A percentile compares a stretch with the other conserved stretches of the same genome.
Conservation (phyloP, 1,140 invertebrate species). For the Anoplolepis gracilipes region DNA sequence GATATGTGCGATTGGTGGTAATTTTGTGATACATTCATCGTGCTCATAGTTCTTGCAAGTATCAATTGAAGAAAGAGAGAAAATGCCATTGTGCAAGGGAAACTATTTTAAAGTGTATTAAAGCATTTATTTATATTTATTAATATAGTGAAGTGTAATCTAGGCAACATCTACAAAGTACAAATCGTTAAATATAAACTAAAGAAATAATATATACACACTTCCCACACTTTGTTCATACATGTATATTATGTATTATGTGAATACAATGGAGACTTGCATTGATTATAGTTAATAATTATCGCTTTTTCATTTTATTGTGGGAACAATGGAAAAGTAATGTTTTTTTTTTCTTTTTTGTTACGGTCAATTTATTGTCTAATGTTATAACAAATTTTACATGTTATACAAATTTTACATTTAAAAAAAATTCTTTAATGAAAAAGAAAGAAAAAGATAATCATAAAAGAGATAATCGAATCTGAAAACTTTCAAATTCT, state of each 20-base stretch:
- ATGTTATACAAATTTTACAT: conserved; percentile 7
- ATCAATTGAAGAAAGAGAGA: background rate
- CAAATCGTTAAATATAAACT: conserved; percentile 61
- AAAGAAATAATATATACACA: conserved; percentile 57
- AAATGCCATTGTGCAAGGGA: conserved; percentile 44
- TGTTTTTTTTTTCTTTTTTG: background rate
- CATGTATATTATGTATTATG: conserved; percentile 47
- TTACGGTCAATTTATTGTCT: background rate
- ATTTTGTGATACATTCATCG: conserved; percentile 67
- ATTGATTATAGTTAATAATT: conserved; percentile 46
- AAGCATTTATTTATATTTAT: conserved; percentile 59
- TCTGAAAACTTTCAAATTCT: conserved; percentile 12
- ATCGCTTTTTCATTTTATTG: background rate
- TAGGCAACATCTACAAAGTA: conserved; percentile 60
- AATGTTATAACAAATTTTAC: background rate
- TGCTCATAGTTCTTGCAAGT: conserved; percentile 49
- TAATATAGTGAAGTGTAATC: conserved; percentile 54
- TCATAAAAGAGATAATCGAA: background rate
- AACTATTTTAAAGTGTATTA: conserved; percentile 55
- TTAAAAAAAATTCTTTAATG: background rate
- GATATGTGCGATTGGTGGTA: conserved; percentile 37
- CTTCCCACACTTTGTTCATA: conserved; percentile 44
- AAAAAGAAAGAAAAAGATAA: background rate
- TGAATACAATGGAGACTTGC: conserved; percentile 38
- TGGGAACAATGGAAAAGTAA: background rate